phyloP scores from a whole-genome alignment of 1,140 invertebrate species.

The Stegodyphus mimosarum region DNA sequence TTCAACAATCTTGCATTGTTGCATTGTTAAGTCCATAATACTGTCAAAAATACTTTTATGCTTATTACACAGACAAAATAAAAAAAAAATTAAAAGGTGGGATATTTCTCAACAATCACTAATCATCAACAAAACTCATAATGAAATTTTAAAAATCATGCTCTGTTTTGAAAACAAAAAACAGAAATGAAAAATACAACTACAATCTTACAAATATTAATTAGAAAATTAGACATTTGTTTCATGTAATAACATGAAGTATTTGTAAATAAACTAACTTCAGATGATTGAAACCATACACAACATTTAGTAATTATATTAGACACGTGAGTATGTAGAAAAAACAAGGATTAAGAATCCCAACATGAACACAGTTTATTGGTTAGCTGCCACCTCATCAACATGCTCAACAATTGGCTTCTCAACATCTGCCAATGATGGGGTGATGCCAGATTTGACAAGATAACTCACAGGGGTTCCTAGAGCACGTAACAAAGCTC shows the following conservation, averaged over 20 bases:
- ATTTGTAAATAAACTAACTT: background rate
- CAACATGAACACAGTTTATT: background rate
- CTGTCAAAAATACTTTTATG: too few species aligned
- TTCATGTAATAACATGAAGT: background rate
- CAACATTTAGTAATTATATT: too few species aligned
- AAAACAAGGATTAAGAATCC: too few species aligned
- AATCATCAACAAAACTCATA: too few species aligned
- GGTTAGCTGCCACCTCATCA: conserved; percentile 53
- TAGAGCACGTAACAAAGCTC: conserved; percentile 56
- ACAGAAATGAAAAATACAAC: too few species aligned
- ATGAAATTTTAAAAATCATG: too few species aligned
- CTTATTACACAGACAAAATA: too few species aligned
- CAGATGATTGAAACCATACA: too few species aligned
- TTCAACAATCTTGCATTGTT: background rate
- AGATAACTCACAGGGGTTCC: conserved; percentile 61
- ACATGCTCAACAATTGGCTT: conserved; percentile 55
- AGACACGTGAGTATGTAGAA: too few species aligned
- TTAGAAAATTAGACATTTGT: background rate
- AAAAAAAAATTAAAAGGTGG: too few species aligned
- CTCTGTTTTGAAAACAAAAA: too few species aligned
- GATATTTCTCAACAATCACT: too few species aligned
- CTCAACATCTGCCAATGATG: conserved; percentile 51
- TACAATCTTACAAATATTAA: background rate
- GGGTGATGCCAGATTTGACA: conserved; percentile 53
- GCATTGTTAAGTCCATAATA: background rate